Percentiles rank a stretch among this genome's conserved stretches.
These are phyloP conservation scores for Camponotus vicinus DNA, from an alignment of 1,140 invertebrate species.

Conservation along the genomic window DNA sequence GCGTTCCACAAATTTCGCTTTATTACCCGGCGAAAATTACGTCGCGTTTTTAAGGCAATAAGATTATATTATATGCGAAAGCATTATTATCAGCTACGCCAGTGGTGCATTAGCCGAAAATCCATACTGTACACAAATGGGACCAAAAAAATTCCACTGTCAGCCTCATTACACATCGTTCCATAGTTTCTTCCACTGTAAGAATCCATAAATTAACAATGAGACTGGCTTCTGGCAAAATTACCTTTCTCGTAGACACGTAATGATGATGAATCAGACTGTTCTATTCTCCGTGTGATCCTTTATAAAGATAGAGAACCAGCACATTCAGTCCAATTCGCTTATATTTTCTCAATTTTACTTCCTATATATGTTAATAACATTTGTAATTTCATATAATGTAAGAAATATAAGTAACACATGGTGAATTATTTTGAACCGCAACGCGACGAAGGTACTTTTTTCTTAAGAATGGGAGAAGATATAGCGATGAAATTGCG, in stretches of 20 bases:
- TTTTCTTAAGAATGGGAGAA: background rate
- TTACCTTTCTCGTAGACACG: background rate
- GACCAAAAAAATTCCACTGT: conserved; percentile 21
- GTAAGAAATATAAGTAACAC: background rate
- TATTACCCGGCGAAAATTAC: conserved; percentile 59
- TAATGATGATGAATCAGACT: background rate
- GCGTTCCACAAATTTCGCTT: conserved; percentile 62
- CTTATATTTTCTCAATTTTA: background rate
- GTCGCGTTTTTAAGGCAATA: conserved; percentile 53
- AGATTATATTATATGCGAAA: conserved; percentile 51
- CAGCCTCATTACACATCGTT: background rate
- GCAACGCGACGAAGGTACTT: background rate
- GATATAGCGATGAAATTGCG: conserved; percentile 6
- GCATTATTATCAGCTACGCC: conserved; percentile 61
- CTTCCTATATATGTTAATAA: background rate
- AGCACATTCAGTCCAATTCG: background rate
- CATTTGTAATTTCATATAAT: background rate
- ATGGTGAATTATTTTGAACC: background rate
- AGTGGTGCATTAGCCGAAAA: conserved; percentile 60
- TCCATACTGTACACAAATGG: conserved; percentile 47
- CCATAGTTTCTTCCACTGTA: background rate
- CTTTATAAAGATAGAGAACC: background rate
- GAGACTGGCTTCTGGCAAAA: background rate
- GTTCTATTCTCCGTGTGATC: background rate
- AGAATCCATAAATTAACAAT: conserved; percentile 6